These are phyloP conservation scores for Chrysolina americana DNA, from an alignment of 2,888 invertebrate genomes.

Conservation along the genomic window DNA sequence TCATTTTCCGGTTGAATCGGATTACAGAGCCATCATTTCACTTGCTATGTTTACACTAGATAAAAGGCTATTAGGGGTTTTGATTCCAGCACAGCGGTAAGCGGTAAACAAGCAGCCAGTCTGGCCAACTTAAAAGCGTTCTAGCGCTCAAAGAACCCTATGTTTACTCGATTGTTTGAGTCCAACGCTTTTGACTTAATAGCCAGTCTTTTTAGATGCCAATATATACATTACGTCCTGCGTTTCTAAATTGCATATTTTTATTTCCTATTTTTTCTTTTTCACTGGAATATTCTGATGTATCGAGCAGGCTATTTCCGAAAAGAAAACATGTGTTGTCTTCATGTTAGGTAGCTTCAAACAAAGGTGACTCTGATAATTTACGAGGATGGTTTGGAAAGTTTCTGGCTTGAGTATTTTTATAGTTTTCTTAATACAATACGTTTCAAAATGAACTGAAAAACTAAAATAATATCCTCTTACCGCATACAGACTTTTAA, in stretches of 20 bases:
- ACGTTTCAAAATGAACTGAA: too few species aligned
- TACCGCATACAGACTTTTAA: too few species aligned
- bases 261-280: conserved; percentile 1
- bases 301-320: conserved; percentile 18
- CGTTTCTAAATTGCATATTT: conserved; percentile 16
- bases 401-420: too few species aligned
- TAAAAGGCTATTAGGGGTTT: conserved; percentile 60
- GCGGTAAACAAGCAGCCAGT: conserved; percentile 41
- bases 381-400: not conserved
- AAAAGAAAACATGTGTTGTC: conserved; percentile 13
- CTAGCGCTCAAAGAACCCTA: conserved; percentile 43
- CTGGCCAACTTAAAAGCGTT: conserved; percentile 46
- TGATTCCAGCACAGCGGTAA: conserved; percentile 37
- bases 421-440: too few species aligned
- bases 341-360: not conserved
- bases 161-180: conserved; percentile 49
- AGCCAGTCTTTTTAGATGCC: conserved; percentile 19
- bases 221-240: conserved; percentile 24
- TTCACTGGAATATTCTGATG: conserved; percentile 12
- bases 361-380: not conserved
- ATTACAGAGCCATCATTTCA: conserved; percentile 60
- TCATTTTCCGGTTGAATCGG: conserved; percentile 53
- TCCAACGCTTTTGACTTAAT: conserved; percentile 23
- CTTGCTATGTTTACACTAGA: conserved; percentile 61
- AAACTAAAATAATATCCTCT: too few species aligned